A percentile compares a stretch with the other conserved stretches of the same genome.
Conservation (phyloP, 2,797 vertebrate genomes). For the Sciaenops ocellatus region DNA sequence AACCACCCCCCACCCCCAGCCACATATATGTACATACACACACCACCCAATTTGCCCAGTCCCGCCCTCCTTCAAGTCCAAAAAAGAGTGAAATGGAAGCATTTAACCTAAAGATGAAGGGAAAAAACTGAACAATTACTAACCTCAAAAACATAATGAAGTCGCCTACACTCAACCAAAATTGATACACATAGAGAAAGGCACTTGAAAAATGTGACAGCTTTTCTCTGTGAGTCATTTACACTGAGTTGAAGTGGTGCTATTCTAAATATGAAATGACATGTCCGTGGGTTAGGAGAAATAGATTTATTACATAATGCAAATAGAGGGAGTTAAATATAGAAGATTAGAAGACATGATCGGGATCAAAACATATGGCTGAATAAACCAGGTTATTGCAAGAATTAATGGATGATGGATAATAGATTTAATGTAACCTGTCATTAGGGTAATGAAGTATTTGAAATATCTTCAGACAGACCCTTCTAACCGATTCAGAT, state of each 20-base stretch:
- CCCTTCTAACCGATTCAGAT: not conserved
- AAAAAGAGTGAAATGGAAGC: not conserved
- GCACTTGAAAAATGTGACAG: conserved; percentile 20
- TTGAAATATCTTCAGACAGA: conserved; percentile 7
- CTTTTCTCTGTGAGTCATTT: conserved; percentile 29
- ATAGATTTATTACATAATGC: conserved; percentile 45
- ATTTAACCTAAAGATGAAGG: conserved; percentile 4
- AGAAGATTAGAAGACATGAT: conserved; percentile 4
- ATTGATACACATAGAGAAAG: conserved; percentile 12
- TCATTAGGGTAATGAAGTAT: conserved; percentile 8
- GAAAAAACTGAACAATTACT: not conserved
- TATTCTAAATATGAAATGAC: conserved; percentile 29
- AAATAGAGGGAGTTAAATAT: conserved; percentile 28
- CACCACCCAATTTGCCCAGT: not conserved
- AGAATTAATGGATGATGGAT: not conserved
- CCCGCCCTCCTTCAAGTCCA: not conserved
- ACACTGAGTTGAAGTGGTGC: conserved; percentile 9
- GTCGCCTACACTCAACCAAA: conserved; percentile 2
- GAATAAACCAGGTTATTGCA: conserved; percentile 20
- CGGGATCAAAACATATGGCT: conserved; percentile 2
- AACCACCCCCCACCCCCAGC: not conserved
- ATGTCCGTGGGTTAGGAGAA: conserved; percentile 38
- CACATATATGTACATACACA: not conserved
- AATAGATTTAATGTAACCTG: not conserved
- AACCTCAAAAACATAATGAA: conserved; percentile 7